Conservation (phyloP, 2,797 vertebrate genomes). For the Percopsis omiscomaycus region DNA sequence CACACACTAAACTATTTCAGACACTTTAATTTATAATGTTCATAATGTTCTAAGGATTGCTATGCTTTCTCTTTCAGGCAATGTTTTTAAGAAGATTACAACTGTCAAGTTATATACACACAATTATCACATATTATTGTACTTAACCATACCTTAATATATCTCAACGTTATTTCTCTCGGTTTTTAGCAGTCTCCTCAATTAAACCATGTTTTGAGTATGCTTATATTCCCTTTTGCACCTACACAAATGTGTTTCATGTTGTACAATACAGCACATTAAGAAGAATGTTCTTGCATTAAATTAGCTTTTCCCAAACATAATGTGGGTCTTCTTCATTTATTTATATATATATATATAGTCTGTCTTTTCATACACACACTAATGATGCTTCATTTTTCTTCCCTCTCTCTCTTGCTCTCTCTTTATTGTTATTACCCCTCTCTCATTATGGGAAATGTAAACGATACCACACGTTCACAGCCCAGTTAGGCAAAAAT, state of each 20-base stretch:
- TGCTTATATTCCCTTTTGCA: not conserved
- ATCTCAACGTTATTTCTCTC: too few relatives aligned
- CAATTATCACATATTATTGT: too few relatives aligned
- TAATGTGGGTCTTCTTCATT: not conserved
- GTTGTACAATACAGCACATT: too few relatives aligned
- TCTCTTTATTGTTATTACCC: slow-evolving; percentile 17
- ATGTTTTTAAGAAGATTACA: too few relatives aligned
- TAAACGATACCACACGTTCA: too few relatives aligned
- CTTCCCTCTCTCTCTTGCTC: not conserved
- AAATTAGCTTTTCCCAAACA: not conserved
- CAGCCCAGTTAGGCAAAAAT: too few relatives aligned
- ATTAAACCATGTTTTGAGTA: not conserved
- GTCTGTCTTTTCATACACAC: slow-evolving; percentile 23
- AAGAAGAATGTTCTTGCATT: slow-evolving; percentile 2
- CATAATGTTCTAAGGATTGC: too few relatives aligned
- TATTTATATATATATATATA: slow-evolving; percentile 4
- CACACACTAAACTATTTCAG: too few relatives aligned
- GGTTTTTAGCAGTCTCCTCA: not conserved
- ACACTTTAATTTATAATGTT: too few relatives aligned
- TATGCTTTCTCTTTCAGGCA: too few relatives aligned
- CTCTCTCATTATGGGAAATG: not conserved
- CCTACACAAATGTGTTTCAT: not conserved
- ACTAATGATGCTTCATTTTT: slow-evolving; percentile 21
- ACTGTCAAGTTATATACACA: too few relatives aligned
- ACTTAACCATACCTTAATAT: too few relatives aligned